These are phyloP conservation scores for Atethmia centrago DNA, from an alignment of 2,888 invertebrate species.

Conservation along the genomic window DNA sequence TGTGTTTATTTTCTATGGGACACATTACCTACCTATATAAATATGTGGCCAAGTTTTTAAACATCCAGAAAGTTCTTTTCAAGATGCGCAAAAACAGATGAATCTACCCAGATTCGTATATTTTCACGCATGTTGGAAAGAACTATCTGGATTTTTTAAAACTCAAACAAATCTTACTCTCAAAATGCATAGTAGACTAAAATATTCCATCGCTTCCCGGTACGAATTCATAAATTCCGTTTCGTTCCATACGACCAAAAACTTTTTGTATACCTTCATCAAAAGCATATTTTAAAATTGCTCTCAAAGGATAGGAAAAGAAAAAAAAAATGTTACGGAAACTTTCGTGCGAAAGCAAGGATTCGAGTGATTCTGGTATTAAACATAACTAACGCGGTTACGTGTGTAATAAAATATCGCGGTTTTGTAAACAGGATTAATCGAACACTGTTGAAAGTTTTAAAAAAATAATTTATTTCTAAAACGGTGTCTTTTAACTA, in stretches of 20 bases:
- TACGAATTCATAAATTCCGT: conserved; percentile 52
- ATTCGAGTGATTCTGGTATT: conserved; percentile 15
- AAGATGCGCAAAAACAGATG: conserved; percentile 28
- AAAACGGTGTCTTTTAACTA: neutral
- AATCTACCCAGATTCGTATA: conserved; percentile 24
- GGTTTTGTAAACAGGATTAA: neutral
- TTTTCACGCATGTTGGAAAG: neutral
- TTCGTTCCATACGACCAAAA: conserved; percentile 30
- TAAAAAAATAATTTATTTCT: neutral
- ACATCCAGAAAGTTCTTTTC: too few relatives aligned
- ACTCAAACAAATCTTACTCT: conserved; percentile 27
- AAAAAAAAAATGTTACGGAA: conserved; percentile 28
- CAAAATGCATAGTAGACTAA: conserved; percentile 41
- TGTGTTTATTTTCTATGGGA: neutral
- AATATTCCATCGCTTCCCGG: conserved; percentile 36
- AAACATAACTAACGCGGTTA: conserved; percentile 7
- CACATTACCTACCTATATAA: neutral
- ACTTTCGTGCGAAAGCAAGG: conserved; percentile 10
- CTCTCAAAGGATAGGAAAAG: conserved; percentile 23
- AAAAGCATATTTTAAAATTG: conserved; percentile 44
- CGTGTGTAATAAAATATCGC: neutral
- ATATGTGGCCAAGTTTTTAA: neutral
- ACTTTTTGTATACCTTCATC: conserved; percentile 25
- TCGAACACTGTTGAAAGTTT: neutral
- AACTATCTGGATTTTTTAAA: neutral